Evolutionary conservation across 2,797 vertebrate species (phyloP).

Genomic region (Hipposideros larvatus): DNA sequence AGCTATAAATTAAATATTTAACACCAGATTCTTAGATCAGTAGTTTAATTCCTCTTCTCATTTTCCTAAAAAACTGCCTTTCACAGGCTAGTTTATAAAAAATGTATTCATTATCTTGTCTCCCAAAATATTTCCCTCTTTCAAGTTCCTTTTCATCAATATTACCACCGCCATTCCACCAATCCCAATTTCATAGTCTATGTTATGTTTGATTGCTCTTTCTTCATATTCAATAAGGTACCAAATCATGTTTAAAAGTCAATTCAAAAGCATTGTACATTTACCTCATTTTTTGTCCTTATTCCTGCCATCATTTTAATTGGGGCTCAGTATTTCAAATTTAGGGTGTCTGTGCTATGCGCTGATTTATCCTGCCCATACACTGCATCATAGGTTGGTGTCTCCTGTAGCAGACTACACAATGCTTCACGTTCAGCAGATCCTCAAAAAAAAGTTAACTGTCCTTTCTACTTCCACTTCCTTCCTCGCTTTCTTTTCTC

Average conservation of each 20-base stretch:
- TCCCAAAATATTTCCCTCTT: background rate
- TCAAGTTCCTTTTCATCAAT: background rate
- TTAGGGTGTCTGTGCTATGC: background rate
- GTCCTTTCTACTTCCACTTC: background rate
- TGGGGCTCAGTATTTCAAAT: background rate
- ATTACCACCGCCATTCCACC: background rate
- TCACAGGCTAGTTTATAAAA: background rate
- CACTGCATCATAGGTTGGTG: background rate
- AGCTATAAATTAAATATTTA: slow-evolving; percentile 23
- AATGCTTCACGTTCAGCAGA: background rate
- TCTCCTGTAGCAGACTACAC: background rate
- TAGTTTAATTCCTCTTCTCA: background rate
- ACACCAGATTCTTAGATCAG: background rate
- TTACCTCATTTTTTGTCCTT: background rate
- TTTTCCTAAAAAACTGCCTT: slow-evolving; percentile 1
- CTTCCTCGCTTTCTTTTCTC: background rate
- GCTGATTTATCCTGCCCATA: background rate
- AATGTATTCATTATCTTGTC: background rate
- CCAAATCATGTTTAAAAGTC: background rate
- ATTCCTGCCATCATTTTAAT: background rate
- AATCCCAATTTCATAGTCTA: background rate
- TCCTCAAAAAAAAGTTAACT: background rate
- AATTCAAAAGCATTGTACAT: background rate
- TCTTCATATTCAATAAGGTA: background rate
- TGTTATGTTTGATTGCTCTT: background rate